Conservation (phyloP, 2,113 vertebrate genomes). For the Chelonoidis abingdonii region DNA sequence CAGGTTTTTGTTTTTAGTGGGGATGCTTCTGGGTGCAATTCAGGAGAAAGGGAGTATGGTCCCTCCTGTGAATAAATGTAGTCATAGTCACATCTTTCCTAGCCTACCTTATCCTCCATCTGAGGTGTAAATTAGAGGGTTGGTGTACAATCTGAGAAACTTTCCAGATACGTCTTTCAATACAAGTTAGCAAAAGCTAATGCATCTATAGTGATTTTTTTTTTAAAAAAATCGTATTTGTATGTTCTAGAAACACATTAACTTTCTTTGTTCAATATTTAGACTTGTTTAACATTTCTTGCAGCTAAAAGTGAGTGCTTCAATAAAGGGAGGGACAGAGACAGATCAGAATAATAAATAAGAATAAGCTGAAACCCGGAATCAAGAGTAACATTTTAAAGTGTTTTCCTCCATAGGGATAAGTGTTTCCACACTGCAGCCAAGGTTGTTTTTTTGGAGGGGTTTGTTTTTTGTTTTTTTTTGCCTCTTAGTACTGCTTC, state of each 20-base stretch:
- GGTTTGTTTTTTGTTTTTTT: not conserved
- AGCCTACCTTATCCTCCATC: not conserved
- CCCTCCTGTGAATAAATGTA: not conserved
- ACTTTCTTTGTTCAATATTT: not conserved
- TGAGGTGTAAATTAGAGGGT: not conserved
- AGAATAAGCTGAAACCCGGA: not conserved
- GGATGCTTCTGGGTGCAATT: not conserved
- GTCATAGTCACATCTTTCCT: not conserved
- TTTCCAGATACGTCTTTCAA: not conserved
- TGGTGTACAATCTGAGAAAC: not conserved
- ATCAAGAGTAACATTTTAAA: not conserved
- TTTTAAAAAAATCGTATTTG: not conserved
- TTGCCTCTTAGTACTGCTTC: conserved; percentile 19
- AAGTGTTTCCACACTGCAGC: not conserved
- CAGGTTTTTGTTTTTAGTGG: not conserved
- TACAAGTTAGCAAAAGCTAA: not conserved
- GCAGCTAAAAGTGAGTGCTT: not conserved
- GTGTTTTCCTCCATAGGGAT: not conserved
- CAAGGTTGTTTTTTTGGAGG: not conserved
- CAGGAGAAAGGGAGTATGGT: not conserved
- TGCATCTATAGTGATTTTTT: not conserved
- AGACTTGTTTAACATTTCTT: not conserved
- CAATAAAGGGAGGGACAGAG: not conserved
- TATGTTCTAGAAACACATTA: not conserved
- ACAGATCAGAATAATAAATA: not conserved